Conservation (phyloP, 1,140 invertebrate genomes). For the Drosophila suzukii region DNA sequence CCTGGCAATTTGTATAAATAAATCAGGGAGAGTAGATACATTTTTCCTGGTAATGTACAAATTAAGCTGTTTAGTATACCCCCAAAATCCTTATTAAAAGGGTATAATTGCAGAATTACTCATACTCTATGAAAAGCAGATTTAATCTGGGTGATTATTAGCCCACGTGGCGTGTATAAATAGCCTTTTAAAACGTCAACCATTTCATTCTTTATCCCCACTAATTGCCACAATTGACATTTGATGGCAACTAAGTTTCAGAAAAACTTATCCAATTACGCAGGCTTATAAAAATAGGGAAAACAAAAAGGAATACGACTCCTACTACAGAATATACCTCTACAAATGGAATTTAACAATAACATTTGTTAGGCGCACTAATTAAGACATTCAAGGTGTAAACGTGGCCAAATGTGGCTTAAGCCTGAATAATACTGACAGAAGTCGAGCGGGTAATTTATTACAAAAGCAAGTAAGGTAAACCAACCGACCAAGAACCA, state of each 20-base stretch:
- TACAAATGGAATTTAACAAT: slow-evolving; percentile 1
- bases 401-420: slow-evolving; percentile 6
- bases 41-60: neutral
- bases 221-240: slow-evolving; percentile 3
- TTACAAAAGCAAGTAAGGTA: slow-evolving; percentile 26
- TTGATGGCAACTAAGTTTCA: neutral
- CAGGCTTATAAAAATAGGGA: no score
- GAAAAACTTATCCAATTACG: slow-evolving; percentile 9
- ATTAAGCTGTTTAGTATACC: neutral
- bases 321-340: neutral
- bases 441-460: slow-evolving; percentile 26
- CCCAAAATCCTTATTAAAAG: no score
- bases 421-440: slow-evolving; percentile 36
- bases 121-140: neutral
- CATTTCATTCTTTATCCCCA: neutral
- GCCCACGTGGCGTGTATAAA: neutral
- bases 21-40: neutral
- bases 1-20: neutral
- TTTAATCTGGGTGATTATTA: neutral
- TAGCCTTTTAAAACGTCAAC: neutral
- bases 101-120: neutral
- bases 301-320: neutral
- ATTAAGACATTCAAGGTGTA: slow-evolving; percentile 8
- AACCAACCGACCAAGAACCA: neutral
- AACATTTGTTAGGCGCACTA: slow-evolving; percentile 10